Conservation (phyloP, 2,888 invertebrate species). For the Drosophila mettleri region DNA sequence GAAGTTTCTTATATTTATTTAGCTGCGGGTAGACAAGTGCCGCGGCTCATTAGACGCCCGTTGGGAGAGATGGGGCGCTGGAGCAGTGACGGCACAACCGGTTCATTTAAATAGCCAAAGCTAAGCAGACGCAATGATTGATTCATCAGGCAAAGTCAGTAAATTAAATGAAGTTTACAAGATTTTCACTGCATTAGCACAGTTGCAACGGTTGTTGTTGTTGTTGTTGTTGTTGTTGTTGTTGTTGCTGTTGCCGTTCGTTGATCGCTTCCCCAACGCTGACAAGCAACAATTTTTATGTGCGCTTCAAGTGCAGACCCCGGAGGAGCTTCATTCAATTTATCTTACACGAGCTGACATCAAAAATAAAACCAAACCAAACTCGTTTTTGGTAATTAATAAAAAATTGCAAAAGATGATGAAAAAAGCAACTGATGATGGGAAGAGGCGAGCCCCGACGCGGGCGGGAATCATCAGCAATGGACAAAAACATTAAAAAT, state of each 20-base stretch:
- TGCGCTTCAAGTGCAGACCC: constrained; percentile 72
- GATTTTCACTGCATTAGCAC: constrained; percentile 58
- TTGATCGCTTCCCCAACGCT: constrained; percentile 27
- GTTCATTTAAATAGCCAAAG: constrained; percentile 69
- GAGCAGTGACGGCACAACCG: constrained; percentile 46
- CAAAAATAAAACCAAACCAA: constrained; percentile 34
- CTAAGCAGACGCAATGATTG: constrained; percentile 69
- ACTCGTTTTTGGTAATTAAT: constrained; percentile 72
- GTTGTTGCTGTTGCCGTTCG: neutral
- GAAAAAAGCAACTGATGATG: neutral
- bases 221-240: neutral
- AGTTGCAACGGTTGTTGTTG: constrained; percentile 46
- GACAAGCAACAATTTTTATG: constrained; percentile 75
- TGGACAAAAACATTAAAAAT: constrained; percentile 40
- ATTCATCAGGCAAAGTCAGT: constrained; percentile 67
- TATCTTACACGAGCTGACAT: constrained; percentile 63
- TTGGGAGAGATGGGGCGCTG: constrained; percentile 17
- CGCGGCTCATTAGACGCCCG: constrained; percentile 54
- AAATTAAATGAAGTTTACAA: constrained; percentile 68
- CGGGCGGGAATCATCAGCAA: constrained; percentile 44
- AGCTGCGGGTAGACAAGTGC: constrained; percentile 63
- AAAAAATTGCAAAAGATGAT: constrained; percentile 23
- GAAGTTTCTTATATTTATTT: constrained; percentile 25
- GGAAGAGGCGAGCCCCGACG: neutral
- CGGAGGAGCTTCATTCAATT: constrained; percentile 69